Percentiles rank a stretch among this genome's conserved stretches.
phyloP scores from a whole-genome alignment of 2,113 vertebrate species.

The Cygnus buccinator region DNA sequence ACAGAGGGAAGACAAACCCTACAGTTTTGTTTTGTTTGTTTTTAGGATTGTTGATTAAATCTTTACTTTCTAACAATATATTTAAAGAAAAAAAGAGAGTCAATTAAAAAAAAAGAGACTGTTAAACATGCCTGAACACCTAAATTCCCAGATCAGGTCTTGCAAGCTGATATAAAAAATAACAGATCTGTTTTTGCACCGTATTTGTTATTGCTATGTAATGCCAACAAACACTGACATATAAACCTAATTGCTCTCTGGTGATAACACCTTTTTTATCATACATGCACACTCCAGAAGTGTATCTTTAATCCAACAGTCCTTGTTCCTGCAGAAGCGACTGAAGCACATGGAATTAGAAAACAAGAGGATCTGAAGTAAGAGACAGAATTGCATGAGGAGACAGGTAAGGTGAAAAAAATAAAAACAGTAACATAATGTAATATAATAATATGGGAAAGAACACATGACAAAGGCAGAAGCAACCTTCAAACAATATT shows the following conservation, averaged over 20 bases:
- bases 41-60: not conserved
- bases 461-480: not conserved
- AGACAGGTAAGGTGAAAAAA: not conserved
- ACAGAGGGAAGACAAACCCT: not conserved
- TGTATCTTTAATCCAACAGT: not conserved
- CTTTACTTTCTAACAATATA: not conserved
- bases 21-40: not conserved
- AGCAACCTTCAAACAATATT: not conserved
- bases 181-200: not conserved
- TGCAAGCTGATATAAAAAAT: rapidly evolving
- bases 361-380: not conserved
- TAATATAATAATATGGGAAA: not conserved
- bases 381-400: not conserved
- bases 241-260: not conserved
- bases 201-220: not conserved
- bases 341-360: not conserved
- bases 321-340: not conserved
- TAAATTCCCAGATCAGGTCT: not conserved
- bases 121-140: not conserved
- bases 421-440: not conserved
- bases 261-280: not conserved
- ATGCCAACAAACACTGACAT: not conserved
- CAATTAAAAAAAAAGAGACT: not conserved
- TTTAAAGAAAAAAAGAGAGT: not conserved
- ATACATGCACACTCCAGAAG: not conserved